Evolutionary conservation across 2,113 vertebrate species (phyloP), one percentile per base, ranked within the genome.

Genomic region (Chlorodrepanis virens): DNA sequence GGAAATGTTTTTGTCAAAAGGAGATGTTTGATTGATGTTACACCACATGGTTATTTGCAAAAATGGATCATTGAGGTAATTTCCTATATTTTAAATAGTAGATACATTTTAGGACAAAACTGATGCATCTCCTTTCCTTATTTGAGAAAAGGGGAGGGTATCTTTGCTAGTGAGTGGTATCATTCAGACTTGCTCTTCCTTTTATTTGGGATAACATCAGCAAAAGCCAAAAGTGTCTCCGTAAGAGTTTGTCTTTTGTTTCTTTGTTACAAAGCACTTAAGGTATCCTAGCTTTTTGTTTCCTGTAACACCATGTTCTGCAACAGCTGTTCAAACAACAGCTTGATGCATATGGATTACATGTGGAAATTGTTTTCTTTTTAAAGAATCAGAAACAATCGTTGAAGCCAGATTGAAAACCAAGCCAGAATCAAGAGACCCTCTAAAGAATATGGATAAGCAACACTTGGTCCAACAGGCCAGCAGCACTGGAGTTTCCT

Each of bases 311-410:
- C 25, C 54, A 69, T 77, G 23, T 88, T 95, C 53, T 92, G 35
- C 25, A 13, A 19, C 35, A 60, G 24, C 11, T 39, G 24, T 60
- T 39, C 24, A 27, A 60, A 24, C 35, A 60, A 27, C 59, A 60
- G 27, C 49, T 90, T 91, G 64, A 82, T 86, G 54, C 21, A 28
- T 61, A 23, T 50, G 61, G 42, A 78, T 93, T 77, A 81, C 65
- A 35, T 74, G 35, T 54, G 67, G 77, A 90, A 78, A 94, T 87
- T 95, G 77, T 97, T 96, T 97, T 97, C 87, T 97, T 96, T 97
- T 97, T 93, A 90, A 98, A 99, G 98, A 99, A 98, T 97, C 98
- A 31, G 98, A 99, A 93, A 92, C 98, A 47, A 91, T 98, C 83
- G 94, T 99, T 95, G 98, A 99, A 96, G 97, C 98, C 83, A 98